phyloP scores from a whole-genome alignment of 2,888 invertebrate genomes.

The Geophilus truncorum region DNA sequence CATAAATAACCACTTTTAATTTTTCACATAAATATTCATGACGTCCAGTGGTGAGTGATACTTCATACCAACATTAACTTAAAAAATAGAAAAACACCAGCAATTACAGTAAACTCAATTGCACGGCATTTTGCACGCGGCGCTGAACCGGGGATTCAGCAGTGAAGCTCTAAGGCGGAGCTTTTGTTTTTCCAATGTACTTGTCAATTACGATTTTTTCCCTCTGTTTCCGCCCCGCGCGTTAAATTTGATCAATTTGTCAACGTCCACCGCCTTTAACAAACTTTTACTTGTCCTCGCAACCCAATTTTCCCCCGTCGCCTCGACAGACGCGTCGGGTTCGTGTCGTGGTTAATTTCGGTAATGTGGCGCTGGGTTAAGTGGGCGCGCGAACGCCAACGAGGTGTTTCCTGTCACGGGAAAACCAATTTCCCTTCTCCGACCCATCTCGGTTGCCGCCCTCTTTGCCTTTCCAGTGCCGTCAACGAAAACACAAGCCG shows the following conservation, averaged over 20 bases:
- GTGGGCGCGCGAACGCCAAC: neutral
- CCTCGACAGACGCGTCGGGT: neutral
- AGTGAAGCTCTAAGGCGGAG: neutral
- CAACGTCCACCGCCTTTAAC: neutral
- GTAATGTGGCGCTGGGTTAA: neutral
- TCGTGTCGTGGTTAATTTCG: neutral
- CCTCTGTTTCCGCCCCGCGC: neutral
- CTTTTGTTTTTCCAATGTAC: neutral
- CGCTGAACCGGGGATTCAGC: too few species aligned
- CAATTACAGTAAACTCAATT: too few species aligned
- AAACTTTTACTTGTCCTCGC: neutral
- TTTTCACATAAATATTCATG: too few species aligned
- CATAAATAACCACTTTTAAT: too few species aligned
- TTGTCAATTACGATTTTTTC: neutral
- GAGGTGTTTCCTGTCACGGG: constrained; percentile 14
- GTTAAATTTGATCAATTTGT: neutral
- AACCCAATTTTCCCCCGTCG: neutral
- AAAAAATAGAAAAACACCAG: too few species aligned
- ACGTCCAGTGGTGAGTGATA: too few species aligned
- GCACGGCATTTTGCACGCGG: too few species aligned
- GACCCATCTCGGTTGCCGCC: neutral
- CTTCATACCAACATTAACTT: too few species aligned
- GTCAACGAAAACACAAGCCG: neutral
- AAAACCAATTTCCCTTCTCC: neutral
- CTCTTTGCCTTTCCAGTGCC: neutral